phyloP scores from a whole-genome alignment of 2,113 vertebrate genomes.

The Nothocercus julius region DNA sequence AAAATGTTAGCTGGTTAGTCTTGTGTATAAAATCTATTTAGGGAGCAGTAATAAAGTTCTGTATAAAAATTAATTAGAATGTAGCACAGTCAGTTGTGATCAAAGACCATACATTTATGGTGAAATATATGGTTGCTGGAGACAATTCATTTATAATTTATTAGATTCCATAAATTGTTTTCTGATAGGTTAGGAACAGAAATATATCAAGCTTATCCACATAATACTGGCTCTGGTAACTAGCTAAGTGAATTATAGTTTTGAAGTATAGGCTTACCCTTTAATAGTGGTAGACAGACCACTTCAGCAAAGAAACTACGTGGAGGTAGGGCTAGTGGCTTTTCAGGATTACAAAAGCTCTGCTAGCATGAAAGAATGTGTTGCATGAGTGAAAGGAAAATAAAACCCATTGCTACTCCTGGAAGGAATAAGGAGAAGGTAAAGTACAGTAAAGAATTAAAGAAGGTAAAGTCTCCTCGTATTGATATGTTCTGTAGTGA shows the following conservation, averaged over 20 bases:
- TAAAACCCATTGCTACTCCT: neutral
- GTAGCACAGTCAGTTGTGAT: constrained; percentile 53
- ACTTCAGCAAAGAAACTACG: neutral
- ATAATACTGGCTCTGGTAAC: constrained; percentile 59
- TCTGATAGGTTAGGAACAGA: constrained; percentile 59
- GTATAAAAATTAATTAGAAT: constrained; percentile 69
- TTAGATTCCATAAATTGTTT: constrained; percentile 73
- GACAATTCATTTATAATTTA: constrained; percentile 68
- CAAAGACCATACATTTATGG: constrained; percentile 55
- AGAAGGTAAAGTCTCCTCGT: neutral
- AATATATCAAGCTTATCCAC: constrained; percentile 56
- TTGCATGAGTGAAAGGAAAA: neutral
- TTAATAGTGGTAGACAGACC: neutral
- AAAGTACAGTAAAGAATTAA: neutral
- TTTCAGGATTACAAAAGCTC: neutral
- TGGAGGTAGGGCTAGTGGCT: neutral
- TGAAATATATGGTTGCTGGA: constrained; percentile 61
- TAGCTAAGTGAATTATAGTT: constrained; percentile 61
- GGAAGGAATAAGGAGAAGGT: neutral
- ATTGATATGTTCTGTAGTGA: fast-evolving
- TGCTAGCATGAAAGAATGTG: neutral
- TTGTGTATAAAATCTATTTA: constrained; percentile 56
- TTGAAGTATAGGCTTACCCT: constrained; percentile 40
- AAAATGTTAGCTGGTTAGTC: constrained; percentile 54
- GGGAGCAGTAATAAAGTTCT: constrained; percentile 45